These are phyloP conservation scores for Ursus arctos DNA, from an alignment of 2,113 vertebrate species.

Conservation along the genomic window DNA sequence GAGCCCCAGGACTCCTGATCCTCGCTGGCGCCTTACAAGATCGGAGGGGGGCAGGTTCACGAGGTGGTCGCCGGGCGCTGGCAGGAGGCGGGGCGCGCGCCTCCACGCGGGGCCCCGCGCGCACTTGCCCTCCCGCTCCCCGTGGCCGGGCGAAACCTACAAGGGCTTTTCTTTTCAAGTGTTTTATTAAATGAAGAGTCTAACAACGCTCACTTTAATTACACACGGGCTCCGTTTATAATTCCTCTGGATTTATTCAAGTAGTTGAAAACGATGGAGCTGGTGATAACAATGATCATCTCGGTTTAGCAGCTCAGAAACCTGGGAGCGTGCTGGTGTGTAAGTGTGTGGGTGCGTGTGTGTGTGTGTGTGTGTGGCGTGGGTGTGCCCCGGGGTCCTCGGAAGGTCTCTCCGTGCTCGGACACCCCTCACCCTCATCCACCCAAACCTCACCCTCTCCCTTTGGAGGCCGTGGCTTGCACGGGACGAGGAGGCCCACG, in stretches of 20 bases:
- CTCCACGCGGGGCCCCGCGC: slow-evolving; percentile 78
- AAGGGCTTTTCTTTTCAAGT: slow-evolving; percentile 66
- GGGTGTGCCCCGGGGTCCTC: neutral
- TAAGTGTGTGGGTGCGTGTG: neutral
- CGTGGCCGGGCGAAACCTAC: slow-evolving; percentile 59
- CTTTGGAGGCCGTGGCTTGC: neutral
- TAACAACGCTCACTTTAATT: slow-evolving; percentile 75
- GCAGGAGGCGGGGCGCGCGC: slow-evolving; percentile 77
- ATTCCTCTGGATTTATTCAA: slow-evolving; percentile 64
- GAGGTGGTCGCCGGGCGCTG: slow-evolving; percentile 82
- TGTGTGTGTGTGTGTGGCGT: accelerated
- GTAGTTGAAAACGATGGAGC: slow-evolving; percentile 67
- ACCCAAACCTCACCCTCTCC: accelerated
- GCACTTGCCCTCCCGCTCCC: slow-evolving; percentile 81
- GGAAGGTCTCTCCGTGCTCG: neutral
- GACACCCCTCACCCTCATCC: neutral
- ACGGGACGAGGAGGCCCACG: neutral
- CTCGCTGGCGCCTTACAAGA: slow-evolving; percentile 85
- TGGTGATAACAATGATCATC: slow-evolving; percentile 54
- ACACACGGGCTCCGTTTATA: slow-evolving; percentile 52
- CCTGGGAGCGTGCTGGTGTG: accelerated
- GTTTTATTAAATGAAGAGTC: slow-evolving; percentile 60
- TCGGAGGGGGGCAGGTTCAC: slow-evolving; percentile 87
- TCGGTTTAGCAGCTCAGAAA: slow-evolving; percentile 60
- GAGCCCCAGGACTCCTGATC: slow-evolving; percentile 87